phyloP scores from a whole-genome alignment of 2,797 vertebrate genomes.

The Microcaecilia unicolor region DNA sequence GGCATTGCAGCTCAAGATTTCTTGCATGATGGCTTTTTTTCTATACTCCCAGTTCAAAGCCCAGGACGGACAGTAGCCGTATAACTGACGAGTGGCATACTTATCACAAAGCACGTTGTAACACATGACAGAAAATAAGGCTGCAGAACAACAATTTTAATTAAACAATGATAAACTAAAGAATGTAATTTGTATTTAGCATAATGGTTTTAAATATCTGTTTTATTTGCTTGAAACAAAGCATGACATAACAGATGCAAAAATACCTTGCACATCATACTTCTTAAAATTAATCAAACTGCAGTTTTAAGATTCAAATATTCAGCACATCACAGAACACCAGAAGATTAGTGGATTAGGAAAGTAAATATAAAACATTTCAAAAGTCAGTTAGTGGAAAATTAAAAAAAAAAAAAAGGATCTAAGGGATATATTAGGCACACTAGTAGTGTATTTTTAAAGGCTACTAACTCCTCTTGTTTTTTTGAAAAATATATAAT shows the following conservation, averaged over 20 bases:
- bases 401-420: too few relatives aligned
- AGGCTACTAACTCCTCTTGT: too few relatives aligned
- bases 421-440: too few relatives aligned
- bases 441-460: too few relatives aligned
- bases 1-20: conserved; percentile 86
- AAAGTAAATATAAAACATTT: too few relatives aligned
- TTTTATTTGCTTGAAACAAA: conserved; percentile 3
- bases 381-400: too few relatives aligned
- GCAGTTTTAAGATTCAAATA: background rate
- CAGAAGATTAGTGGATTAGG: too few relatives aligned
- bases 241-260: background rate
- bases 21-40: conserved; percentile 98
- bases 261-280: background rate
- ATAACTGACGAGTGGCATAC: conserved; percentile 92
- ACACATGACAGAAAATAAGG: conserved; percentile 96
- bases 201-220: background rate
- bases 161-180: background rate
- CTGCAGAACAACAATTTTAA: conserved; percentile 45
- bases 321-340: background rate
- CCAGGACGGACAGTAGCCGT: conserved; percentile 95
- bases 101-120: conserved; percentile 97
- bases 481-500: too few relatives aligned
- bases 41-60: conserved; percentile 95
- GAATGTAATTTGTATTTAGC: too few relatives aligned
- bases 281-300: background rate